Conservation (phyloP, 2,113 vertebrate genomes). For the Axis porcinus region DNA sequence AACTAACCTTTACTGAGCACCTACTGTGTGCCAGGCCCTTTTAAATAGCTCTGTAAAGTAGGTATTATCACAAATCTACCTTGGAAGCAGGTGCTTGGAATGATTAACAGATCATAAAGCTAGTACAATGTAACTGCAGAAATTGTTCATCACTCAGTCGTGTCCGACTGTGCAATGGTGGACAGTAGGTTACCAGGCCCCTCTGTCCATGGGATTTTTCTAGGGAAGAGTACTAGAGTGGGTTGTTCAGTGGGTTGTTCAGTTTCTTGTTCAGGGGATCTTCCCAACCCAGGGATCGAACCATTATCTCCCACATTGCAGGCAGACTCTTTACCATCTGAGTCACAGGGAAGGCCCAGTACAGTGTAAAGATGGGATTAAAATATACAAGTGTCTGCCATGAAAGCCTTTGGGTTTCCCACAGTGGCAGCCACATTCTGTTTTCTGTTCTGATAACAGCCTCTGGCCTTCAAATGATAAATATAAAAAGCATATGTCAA, state of each 20-base stretch:
- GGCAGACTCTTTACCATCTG: background rate
- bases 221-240: background rate
- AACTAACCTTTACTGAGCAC: background rate
- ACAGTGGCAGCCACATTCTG: background rate
- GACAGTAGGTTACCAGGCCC: background rate
- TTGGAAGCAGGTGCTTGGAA: background rate
- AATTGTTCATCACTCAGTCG: background rate
- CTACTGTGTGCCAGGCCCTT: conserved; percentile 23
- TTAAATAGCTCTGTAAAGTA: background rate
- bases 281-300: background rate
- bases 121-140: background rate
- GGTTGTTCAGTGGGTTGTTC: background rate
- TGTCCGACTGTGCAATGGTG: background rate
- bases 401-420: background rate
- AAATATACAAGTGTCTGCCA: background rate
- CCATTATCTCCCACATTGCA: background rate
- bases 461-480: background rate
- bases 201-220: background rate
- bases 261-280: background rate
- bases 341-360: background rate
- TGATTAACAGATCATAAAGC: background rate
- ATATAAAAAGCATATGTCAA: background rate
- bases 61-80: background rate
- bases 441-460: background rate
- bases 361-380: background rate